Evolutionary conservation across 2,888 invertebrate genomes (phyloP).

Genomic region (Ectobius pallidus): DNA sequence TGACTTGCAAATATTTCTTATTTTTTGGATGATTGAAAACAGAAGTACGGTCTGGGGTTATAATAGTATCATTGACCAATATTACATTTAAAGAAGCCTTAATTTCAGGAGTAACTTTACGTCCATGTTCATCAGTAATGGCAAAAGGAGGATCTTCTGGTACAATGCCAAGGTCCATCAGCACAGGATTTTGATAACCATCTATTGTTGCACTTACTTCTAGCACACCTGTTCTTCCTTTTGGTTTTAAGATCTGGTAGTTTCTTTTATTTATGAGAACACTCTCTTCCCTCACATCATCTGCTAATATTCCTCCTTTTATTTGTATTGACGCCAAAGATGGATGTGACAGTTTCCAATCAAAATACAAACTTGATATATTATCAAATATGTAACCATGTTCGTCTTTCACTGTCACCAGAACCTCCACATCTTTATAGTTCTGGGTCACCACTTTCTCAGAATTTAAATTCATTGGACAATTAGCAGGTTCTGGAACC

Average conservation of each 20-base stretch:
- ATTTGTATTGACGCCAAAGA: constrained; percentile 42
- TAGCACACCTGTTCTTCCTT: constrained; percentile 57
- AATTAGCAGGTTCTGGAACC: constrained; percentile 55
- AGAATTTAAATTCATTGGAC: constrained; percentile 60
- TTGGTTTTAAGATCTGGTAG: constrained; percentile 56
- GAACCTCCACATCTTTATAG: constrained; percentile 65
- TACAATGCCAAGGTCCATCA: constrained; percentile 51
- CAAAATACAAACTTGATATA: constrained; percentile 71
- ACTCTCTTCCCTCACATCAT: constrained; percentile 39
- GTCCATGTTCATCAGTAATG: constrained; percentile 53
- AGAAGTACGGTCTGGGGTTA: constrained; percentile 60
- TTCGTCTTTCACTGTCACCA: constrained; percentile 71
- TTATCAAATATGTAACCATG: constrained; percentile 75
- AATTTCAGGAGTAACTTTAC: constrained; percentile 52
- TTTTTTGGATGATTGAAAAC: constrained; percentile 69
- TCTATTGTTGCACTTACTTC: constrained; percentile 58
- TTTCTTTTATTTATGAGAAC: constrained; percentile 50
- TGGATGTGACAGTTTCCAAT: constrained; percentile 63
- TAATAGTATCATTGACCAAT: constrained; percentile 64
- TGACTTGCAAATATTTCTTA: constrained; percentile 60
- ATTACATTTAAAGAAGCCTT: constrained; percentile 58
- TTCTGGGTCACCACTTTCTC: constrained; percentile 61
- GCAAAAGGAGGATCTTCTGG: constrained; percentile 59
- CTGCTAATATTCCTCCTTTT: constrained; percentile 18
- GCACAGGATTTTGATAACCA: constrained; percentile 54